These are phyloP conservation scores for Pavo muticus DNA, from an alignment of 2,113 vertebrate genomes.

Conservation along the genomic window DNA sequence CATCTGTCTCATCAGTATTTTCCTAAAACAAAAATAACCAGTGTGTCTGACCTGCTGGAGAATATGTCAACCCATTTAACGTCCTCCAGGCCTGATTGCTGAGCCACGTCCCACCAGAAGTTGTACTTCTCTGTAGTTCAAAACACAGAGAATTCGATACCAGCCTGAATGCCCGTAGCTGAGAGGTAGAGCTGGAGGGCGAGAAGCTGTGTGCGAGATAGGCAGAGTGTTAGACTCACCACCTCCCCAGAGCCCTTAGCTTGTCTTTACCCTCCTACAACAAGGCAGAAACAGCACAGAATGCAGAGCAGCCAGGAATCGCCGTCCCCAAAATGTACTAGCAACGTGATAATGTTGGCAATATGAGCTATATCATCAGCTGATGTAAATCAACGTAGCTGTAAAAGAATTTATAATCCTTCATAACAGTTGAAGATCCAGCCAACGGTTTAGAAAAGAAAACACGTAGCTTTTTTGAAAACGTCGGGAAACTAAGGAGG, in stretches of 20 bases:
- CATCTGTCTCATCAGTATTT: slow-evolving; percentile 53
- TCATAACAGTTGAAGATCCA: slow-evolving; percentile 32
- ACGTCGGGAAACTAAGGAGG: neutral
- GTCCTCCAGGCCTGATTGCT: slow-evolving; percentile 54
- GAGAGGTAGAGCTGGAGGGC: slow-evolving; percentile 58
- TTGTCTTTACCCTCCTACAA: slow-evolving; percentile 66
- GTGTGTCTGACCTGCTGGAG: slow-evolving; percentile 48
- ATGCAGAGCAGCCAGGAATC: slow-evolving; percentile 63
- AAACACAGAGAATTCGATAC: slow-evolving; percentile 17
- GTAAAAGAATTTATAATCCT: slow-evolving; percentile 59
- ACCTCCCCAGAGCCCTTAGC: slow-evolving; percentile 56
- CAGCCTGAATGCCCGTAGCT: slow-evolving; percentile 41
- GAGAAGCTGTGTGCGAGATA: slow-evolving; percentile 34
- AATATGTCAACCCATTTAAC: slow-evolving; percentile 48
- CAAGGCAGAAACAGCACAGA: slow-evolving; percentile 64
- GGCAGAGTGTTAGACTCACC: slow-evolving; percentile 56
- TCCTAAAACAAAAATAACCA: slow-evolving; percentile 50
- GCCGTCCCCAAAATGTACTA: slow-evolving; percentile 66
- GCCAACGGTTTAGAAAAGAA: slow-evolving; percentile 7
- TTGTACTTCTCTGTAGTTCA: slow-evolving; percentile 17
- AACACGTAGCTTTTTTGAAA: neutral
- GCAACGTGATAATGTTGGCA: slow-evolving; percentile 73
- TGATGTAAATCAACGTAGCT: slow-evolving; percentile 67
- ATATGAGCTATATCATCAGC: slow-evolving; percentile 71
- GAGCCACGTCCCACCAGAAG: neutral